phyloP scores from a whole-genome alignment of 2,113 vertebrate genomes.

The Electrona antarctica region DNA sequence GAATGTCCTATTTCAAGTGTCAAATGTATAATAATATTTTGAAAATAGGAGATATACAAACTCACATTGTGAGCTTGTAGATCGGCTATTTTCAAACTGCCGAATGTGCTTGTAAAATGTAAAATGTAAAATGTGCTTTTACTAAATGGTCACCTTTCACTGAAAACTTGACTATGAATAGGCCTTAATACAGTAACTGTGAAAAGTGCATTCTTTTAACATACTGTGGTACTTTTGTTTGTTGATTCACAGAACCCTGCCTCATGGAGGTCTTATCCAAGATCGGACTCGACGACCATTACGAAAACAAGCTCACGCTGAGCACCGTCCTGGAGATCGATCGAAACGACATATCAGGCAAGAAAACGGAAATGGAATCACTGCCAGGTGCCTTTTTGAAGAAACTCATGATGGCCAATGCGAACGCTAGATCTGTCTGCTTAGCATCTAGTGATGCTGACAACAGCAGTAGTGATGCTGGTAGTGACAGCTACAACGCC shows the following conservation, averaged over 20 bases:
- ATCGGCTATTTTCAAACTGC: no score
- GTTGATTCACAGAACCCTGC: conserved; percentile 37
- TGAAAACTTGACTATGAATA: neutral
- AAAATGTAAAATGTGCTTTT: no score
- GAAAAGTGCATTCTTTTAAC: neutral
- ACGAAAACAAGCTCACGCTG: conserved; percentile 44
- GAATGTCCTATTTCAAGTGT: no score
- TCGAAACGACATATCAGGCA: conserved; percentile 9
- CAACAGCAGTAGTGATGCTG: neutral
- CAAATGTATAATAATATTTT: no score
- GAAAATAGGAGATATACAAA: no score
- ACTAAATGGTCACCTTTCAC: neutral
- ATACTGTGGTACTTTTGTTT: neutral
- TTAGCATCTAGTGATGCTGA: neutral
- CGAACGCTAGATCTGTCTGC: conserved; percentile 42
- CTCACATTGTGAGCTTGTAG: no score
- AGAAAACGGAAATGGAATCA: conserved; percentile 10
- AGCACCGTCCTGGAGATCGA: conserved; percentile 43
- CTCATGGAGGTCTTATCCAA: conserved; percentile 24
- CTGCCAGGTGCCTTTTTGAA: conserved; percentile 43
- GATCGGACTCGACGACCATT: conserved; percentile 34
- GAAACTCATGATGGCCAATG: conserved; percentile 47
- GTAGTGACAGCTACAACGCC: neutral
- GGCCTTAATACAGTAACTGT: neutral
- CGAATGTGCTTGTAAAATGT: no score